phyloP scores from a whole-genome alignment of 2,888 invertebrate genomes.

The Cancer borealis region DNA sequence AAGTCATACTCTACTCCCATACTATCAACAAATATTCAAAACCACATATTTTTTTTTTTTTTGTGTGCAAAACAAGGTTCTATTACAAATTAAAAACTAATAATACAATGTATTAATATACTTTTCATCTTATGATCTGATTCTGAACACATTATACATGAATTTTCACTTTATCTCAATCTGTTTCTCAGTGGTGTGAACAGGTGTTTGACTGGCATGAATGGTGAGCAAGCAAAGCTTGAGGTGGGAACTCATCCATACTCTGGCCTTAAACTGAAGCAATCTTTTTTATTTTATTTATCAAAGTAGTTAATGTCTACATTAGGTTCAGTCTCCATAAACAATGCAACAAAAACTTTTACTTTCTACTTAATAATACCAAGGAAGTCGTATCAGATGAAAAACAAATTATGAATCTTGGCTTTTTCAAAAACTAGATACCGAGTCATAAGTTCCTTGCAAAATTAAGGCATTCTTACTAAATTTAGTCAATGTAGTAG shows the following conservation, averaged over 20 bases:
- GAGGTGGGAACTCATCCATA: not conserved
- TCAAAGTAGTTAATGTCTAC: not conserved
- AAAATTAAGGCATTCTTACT: not conserved
- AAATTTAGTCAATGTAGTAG: not conserved
- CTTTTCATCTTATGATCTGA: not conserved
- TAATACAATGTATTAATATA: not conserved
- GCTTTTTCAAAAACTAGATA: not conserved
- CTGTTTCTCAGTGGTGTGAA: not conserved
- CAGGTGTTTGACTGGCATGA: not conserved
- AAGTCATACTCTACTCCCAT: not conserved
- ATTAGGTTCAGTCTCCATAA: not conserved
- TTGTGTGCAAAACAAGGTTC: not conserved
- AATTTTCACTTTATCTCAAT: not conserved
- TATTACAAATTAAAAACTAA: not conserved
- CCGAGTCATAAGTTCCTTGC: not conserved
- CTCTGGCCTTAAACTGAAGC: not conserved
- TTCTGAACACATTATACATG: not conserved
- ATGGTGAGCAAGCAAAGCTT: not conserved
- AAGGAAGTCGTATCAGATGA: not conserved
- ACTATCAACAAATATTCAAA: not conserved
- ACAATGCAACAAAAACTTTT: not conserved
- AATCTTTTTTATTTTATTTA: not conserved
- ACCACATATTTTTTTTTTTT: not conserved
- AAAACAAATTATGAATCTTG: not conserved
- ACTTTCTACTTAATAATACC: not conserved